Percentiles rank a stretch among this genome's conserved stretches.
Evolutionary conservation across 2,888 invertebrate species (phyloP).

Genomic region (Tanytarsus gracilentus): DNA sequence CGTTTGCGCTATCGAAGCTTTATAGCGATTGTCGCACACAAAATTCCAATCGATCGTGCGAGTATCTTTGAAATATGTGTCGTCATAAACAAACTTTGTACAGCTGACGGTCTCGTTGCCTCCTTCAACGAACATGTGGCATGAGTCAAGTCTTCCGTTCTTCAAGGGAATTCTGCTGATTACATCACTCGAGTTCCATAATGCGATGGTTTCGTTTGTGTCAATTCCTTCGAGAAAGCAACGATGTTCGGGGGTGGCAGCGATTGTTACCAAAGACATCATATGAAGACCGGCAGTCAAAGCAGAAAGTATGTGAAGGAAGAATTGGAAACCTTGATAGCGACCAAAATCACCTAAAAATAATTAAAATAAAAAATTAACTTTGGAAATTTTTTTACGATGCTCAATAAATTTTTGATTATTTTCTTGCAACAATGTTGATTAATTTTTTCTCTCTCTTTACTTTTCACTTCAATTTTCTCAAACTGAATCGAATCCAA

Average conservation of each 20-base stretch:
- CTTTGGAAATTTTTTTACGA: background rate
- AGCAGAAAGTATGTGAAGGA: slow-evolving; percentile 65
- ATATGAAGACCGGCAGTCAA: slow-evolving; percentile 74
- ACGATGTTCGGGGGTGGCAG: slow-evolving; percentile 60
- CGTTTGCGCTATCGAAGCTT: slow-evolving; percentile 70
- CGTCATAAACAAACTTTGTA: slow-evolving; percentile 60
- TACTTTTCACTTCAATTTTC: too few species aligned
- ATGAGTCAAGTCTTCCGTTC: slow-evolving; percentile 54
- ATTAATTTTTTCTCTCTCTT: too few species aligned
- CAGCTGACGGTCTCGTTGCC: slow-evolving; percentile 44
- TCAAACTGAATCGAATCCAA: too few species aligned
- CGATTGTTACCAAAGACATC: slow-evolving; percentile 70
- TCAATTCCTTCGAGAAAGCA: slow-evolving; percentile 48
- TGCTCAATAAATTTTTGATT: background rate
- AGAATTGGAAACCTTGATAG: slow-evolving; percentile 70
- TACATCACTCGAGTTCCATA: slow-evolving; percentile 50
- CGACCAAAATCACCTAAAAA: slow-evolving; percentile 70
- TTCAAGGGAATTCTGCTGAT: slow-evolving; percentile 50
- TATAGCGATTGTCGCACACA: slow-evolving; percentile 71
- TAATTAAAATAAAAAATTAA: slow-evolving; percentile 26
- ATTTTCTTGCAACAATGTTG: too few species aligned
- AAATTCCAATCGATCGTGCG: slow-evolving; percentile 74
- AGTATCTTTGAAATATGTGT: slow-evolving; percentile 61
- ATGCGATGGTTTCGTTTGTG: slow-evolving; percentile 42
- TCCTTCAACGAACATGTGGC: slow-evolving; percentile 46